Percentiles rank a stretch among this genome's conserved stretches.
These are phyloP conservation scores for Palythoa caribaeorum DNA, from an alignment of 92 coral and sea anemone genomes.

Conservation along the genomic window DNA sequence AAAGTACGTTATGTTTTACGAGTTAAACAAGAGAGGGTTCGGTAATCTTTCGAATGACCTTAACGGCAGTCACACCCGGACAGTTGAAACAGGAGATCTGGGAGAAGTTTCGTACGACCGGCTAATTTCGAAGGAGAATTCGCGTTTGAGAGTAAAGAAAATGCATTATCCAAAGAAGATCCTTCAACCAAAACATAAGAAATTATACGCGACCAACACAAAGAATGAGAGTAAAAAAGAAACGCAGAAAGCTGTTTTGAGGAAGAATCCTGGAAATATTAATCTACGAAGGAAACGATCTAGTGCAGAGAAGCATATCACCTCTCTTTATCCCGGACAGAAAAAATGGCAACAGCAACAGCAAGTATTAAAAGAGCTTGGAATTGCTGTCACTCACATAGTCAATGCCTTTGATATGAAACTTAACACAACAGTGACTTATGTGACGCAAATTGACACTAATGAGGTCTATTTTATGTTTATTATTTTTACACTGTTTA, in stretches of 20 bases:
- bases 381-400: slow-evolving; percentile 3
- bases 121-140: not conserved
- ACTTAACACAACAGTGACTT: slow-evolving; percentile 47
- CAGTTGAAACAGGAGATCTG: not conserved
- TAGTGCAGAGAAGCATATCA: not conserved
- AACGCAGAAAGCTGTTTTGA: not conserved
- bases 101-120: not conserved
- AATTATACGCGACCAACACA: not conserved
- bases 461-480: slow-evolving; percentile 60
- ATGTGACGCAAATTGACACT: slow-evolving; percentile 57
- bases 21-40: not conserved
- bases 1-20: not conserved
- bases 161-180: not conserved
- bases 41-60: not conserved
- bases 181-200: not conserved
- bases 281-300: not conserved
- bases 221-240: not conserved
- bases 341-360: not conserved
- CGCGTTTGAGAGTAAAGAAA: not conserved
- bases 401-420: slow-evolving; percentile 15
- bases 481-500: slow-evolving; percentile 62
- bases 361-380: slow-evolving; percentile 20
- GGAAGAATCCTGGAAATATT: not conserved
- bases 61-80: not conserved
- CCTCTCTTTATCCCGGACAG: not conserved